A percentile compares a stretch with the other conserved stretches of the same genome.
Evolutionary conservation across 2,113 vertebrate genomes (phyloP).

Genomic region (Esox niger): DNA sequence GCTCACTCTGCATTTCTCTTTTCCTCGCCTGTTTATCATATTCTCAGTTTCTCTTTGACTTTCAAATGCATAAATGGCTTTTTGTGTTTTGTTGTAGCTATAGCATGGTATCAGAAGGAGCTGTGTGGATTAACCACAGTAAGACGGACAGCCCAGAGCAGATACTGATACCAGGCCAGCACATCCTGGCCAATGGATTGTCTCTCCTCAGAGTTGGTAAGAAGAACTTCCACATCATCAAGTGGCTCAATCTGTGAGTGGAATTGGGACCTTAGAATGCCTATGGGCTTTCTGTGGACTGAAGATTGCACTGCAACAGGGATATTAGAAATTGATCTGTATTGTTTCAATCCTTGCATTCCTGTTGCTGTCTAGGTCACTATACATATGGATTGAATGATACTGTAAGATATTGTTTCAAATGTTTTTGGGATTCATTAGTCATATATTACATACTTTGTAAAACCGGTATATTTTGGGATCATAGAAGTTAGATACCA

Average conservation of each 20-base stretch:
- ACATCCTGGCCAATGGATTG: conserved; percentile 92
- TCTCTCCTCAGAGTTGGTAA: conserved; percentile 88
- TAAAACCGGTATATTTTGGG: no score
- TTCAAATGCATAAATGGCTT: no score
- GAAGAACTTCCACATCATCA: conserved; percentile 91
- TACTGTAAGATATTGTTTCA: conserved; percentile 40
- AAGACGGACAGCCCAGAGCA: conserved; percentile 80
- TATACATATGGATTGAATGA: conserved; percentile 25
- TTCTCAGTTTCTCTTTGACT: background rate
- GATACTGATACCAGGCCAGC: conserved; percentile 82
- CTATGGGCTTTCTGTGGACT: conserved; percentile 19
- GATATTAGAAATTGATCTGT: background rate
- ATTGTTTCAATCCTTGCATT: background rate
- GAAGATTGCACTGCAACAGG: conserved; percentile 42
- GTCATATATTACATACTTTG: background rate
- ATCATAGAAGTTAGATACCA: background rate
- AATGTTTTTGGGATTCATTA: conserved; percentile 26
- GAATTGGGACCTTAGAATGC: background rate
- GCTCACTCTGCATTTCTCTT: no score
- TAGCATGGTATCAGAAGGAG: conserved; percentile 84
- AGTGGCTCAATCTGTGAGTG: conserved; percentile 82
- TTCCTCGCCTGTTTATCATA: background rate
- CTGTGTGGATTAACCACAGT: conserved; percentile 88
- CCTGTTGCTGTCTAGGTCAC: background rate
- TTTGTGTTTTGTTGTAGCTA: conserved; percentile 72